phyloP scores from a whole-genome alignment of 1,140 invertebrate genomes.

The Ganaspis sp. region DNA sequence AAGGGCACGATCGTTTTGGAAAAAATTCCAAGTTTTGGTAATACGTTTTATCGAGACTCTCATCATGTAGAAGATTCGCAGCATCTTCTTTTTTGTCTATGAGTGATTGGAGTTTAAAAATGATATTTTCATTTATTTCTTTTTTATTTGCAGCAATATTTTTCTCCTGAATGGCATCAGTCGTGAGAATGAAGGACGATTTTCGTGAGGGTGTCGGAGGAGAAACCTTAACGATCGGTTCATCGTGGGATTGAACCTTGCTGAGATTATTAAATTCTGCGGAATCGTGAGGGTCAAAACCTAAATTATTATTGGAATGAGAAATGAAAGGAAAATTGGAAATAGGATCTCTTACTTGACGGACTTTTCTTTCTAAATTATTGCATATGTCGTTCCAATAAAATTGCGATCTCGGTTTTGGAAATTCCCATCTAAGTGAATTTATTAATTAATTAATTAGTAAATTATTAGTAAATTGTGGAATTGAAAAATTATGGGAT shows the following conservation, averaged over 20 bases:
- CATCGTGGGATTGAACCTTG: conserved; percentile 32
- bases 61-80: background rate
- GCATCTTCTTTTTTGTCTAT: background rate
- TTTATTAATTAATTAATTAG: background rate
- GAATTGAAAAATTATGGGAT: too few species aligned
- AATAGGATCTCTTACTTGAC: conserved; percentile 57
- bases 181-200: background rate
- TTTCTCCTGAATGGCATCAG: background rate
- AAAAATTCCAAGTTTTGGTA: conserved; percentile 33
- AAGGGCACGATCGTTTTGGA: conserved; percentile 44
- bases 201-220: conserved; percentile 5
- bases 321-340: conserved; percentile 5
- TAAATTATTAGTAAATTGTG: too few species aligned
- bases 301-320: conserved; percentile 14
- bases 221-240: conserved; percentile 44
- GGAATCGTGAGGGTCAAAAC: conserved; percentile 11
- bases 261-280: conserved; percentile 20
- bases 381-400: conserved; percentile 58
- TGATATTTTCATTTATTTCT: background rate
- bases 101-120: background rate
- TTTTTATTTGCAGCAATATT: background rate
- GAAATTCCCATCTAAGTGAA: conserved; percentile 57
- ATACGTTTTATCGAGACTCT: conserved; percentile 22
- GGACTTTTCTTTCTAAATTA: conserved; percentile 48
- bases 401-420: conserved; percentile 44